These are phyloP conservation scores for Cynopterus brachyotis DNA, from an alignment of 2,113 vertebrate species.

Conservation along the genomic window DNA sequence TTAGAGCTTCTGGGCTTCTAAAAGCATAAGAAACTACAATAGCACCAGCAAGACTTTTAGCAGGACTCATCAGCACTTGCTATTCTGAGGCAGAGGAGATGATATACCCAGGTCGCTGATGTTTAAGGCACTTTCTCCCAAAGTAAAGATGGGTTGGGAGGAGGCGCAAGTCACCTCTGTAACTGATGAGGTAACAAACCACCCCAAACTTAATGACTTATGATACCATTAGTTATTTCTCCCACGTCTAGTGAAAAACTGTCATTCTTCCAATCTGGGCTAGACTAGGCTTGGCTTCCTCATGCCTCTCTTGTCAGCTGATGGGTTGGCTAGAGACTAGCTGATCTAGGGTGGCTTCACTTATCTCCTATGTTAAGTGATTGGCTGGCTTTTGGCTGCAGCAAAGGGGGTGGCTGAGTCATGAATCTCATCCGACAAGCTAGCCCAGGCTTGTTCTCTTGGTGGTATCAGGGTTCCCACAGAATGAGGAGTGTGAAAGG, in stretches of 20 bases:
- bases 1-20: neutral
- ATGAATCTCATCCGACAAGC: neutral
- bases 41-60: neutral
- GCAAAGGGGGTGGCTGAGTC: neutral
- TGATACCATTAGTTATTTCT: neutral
- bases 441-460: neutral
- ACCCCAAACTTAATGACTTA: neutral
- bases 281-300: neutral
- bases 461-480: neutral
- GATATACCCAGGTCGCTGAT: neutral
- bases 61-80: neutral
- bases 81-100: neutral
- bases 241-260: neutral
- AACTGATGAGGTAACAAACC: neutral
- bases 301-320: neutral
- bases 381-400: neutral
- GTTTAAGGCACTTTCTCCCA: neutral
- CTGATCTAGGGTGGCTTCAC: neutral
- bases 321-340: neutral
- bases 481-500: neutral
- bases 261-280: neutral
- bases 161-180: neutral
- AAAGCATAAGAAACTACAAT: neutral
- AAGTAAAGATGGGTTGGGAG: neutral
- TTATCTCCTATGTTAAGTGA: neutral